These are phyloP conservation scores for Eulithis testata DNA, from an alignment of 2,888 invertebrate species.

Conservation along the genomic window DNA sequence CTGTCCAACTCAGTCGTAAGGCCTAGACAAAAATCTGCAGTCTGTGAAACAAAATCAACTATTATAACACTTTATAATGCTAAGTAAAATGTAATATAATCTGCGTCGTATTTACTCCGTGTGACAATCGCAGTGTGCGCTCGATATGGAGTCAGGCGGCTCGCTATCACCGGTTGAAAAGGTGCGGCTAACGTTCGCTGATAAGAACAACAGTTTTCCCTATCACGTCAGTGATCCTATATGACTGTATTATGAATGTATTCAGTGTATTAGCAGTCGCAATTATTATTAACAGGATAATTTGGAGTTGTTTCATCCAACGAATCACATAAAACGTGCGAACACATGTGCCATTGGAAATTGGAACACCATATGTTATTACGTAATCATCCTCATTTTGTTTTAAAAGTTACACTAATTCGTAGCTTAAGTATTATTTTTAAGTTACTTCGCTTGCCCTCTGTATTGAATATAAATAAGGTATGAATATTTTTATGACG, in stretches of 20 bases:
- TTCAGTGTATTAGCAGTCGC: slow-evolving; percentile 51
- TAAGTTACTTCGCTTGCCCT: not conserved
- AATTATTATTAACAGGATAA: slow-evolving; percentile 59
- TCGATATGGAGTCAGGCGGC: slow-evolving; percentile 63
- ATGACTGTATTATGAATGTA: slow-evolving; percentile 64
- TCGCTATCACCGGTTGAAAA: slow-evolving; percentile 79
- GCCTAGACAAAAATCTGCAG: slow-evolving; percentile 47
- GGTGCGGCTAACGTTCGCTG: slow-evolving; percentile 80
- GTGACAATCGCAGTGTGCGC: slow-evolving; percentile 70
- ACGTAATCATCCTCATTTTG: slow-evolving; percentile 64
- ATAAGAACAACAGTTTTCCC: slow-evolving; percentile 80
- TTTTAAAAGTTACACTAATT: slow-evolving; percentile 57
- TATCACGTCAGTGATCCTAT: slow-evolving; percentile 72
- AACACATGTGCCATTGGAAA: slow-evolving; percentile 71
- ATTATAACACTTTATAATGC: slow-evolving; percentile 40
- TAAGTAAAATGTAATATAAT: slow-evolving; percentile 33
- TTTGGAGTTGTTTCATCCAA: slow-evolving; percentile 45
- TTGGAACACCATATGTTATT: slow-evolving; percentile 73
- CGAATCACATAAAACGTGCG: slow-evolving; percentile 55
- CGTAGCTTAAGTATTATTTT: slow-evolving; percentile 42
- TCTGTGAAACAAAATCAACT: slow-evolving; percentile 62
- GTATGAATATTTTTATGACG: not conserved
- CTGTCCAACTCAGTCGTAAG: slow-evolving; percentile 84
- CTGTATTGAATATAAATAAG: not conserved
- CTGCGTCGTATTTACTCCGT: slow-evolving; percentile 60